These are phyloP conservation scores for Pachyuromys duprasi DNA, from an alignment of 2,797 vertebrate genomes.

Conservation along the genomic window DNA sequence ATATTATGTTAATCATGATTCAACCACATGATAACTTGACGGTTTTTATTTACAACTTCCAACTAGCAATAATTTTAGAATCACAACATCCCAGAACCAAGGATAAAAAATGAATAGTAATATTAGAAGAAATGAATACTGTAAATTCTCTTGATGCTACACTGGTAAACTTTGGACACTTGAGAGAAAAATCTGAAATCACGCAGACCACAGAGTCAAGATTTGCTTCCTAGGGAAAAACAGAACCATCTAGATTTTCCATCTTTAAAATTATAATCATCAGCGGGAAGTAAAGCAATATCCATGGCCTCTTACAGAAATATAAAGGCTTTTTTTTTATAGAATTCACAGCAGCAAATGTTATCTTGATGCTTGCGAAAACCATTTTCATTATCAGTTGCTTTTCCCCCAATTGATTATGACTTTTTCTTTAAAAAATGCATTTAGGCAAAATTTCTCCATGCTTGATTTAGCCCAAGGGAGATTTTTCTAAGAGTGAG, in stretches of 20 bases:
- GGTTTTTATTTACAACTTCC: neutral
- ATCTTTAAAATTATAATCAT: constrained; percentile 75
- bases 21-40: neutral
- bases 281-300: constrained; percentile 77
- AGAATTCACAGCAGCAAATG: constrained; percentile 81
- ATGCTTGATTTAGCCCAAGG: constrained; percentile 78
- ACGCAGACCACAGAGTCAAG: constrained; percentile 67
- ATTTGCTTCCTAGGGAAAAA: constrained; percentile 73
- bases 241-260: constrained; percentile 64
- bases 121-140: constrained; percentile 51
- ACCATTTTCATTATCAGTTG: constrained; percentile 82
- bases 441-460: constrained; percentile 74
- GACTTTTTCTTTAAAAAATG: constrained; percentile 80
- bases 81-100: neutral
- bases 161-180: constrained; percentile 21
- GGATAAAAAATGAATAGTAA: neutral
- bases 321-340: constrained; percentile 82
- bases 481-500: constrained; percentile 19
- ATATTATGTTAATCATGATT: neutral
- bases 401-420: constrained; percentile 78
- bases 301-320: constrained; percentile 68
- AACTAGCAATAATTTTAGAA: neutral
- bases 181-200: constrained; percentile 54
- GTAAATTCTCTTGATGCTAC: constrained; percentile 24
- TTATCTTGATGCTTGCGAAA: constrained; percentile 77